These are phyloP conservation scores for Lophius americanus DNA, from an alignment of 2,797 vertebrate genomes.

Conservation along the genomic window DNA sequence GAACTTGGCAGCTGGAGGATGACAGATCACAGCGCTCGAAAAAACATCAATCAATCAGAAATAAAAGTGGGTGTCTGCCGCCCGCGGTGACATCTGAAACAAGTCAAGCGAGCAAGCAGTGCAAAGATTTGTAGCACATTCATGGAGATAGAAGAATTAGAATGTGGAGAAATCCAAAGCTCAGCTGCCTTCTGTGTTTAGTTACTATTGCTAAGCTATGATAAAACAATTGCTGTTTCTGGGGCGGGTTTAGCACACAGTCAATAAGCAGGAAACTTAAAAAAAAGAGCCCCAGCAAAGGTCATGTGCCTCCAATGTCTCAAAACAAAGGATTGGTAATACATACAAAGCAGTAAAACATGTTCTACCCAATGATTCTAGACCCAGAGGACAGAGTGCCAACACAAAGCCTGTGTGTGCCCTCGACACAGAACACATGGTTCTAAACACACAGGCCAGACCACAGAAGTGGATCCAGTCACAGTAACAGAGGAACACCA, in stretches of 20 bases:
- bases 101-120: no score
- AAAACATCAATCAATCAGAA: no score
- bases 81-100: no score
- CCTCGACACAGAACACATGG: slow-evolving; percentile 65
- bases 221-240: not conserved
- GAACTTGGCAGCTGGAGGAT: no score
- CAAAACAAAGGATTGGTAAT: slow-evolving; percentile 51
- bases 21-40: no score
- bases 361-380: slow-evolving; percentile 60
- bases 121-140: no score
- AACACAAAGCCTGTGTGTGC: slow-evolving; percentile 62
- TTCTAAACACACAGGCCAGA: slow-evolving; percentile 66
- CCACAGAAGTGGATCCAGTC: slow-evolving; percentile 74
- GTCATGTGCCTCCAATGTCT: slow-evolving; percentile 18
- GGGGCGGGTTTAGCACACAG: not conserved
- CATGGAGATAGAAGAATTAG: no score
- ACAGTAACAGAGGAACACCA: slow-evolving; percentile 62
- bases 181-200: not conserved
- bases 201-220: not conserved
- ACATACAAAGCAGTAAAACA: slow-evolving; percentile 46
- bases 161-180: not conserved
- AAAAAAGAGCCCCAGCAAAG: slow-evolving; percentile 22
- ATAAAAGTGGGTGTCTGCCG: no score
- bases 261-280: slow-evolving; percentile 18
- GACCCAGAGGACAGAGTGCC: slow-evolving; percentile 60